These are phyloP conservation scores for Arge pagana DNA, from an alignment of 2,888 invertebrate species.

Conservation along the genomic window DNA sequence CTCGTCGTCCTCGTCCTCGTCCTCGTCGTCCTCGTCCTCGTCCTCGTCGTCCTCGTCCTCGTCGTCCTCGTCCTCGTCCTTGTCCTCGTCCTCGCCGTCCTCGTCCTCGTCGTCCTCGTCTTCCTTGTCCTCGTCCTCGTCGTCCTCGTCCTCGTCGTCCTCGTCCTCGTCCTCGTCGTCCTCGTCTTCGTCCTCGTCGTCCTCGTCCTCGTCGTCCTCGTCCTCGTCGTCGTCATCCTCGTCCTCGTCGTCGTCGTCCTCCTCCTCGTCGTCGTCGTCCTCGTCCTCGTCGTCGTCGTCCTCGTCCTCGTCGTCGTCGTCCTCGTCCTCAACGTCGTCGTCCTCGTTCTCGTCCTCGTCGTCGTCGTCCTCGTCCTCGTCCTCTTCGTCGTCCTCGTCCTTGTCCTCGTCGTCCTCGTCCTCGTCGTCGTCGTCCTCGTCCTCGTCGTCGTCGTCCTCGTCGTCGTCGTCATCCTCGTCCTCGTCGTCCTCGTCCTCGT, in stretches of 20 bases:
- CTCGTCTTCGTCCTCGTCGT: no score
- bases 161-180: no score
- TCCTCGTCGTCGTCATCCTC: not conserved
- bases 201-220: not conserved
- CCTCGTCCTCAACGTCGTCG: no score
- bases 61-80: not conserved
- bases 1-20: not conserved
- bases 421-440: not conserved
- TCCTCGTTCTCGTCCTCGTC: no score
- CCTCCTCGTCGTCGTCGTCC: not conserved
- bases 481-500: not conserved
- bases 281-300: not conserved
- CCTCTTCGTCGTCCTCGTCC: no score
- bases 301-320: not conserved
- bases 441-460: not conserved
- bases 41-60: not conserved
- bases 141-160: not conserved
- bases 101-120: no score
- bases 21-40: not conserved
- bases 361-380: no score
- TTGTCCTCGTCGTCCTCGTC: not conserved
- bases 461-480: no score
- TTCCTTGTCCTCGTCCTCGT: not conserved
- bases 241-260: not conserved
- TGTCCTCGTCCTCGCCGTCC: no score